Evolutionary conservation across 2,113 vertebrate species (phyloP), one percentile per base, ranked within the genome.

Genomic region (Forbesichthys agassizii): DNA sequence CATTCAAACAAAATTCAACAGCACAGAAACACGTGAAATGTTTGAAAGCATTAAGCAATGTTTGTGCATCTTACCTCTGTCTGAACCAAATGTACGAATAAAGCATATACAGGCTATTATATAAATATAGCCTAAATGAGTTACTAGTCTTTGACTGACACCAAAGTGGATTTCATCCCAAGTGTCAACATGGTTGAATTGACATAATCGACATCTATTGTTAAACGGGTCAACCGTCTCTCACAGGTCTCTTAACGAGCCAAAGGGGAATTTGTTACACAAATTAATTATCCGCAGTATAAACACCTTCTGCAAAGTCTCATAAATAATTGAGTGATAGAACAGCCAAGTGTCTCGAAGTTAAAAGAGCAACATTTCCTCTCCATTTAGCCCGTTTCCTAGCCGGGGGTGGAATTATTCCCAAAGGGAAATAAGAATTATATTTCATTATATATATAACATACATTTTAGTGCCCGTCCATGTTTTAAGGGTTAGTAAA

Each of bases 151-250:
- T 9, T 10, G 54, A 16, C 16, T 56, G 8, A 56, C 10, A 16
- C 18, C 74, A 75, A 70, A 79, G 80, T 77, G 77, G 85, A 88
- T 88, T 88, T 36, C 54, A 16, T 47, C 85, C 81, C 81, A 89
- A 81, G 88, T 84, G 86, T 81, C 81, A 85, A 88, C 82, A 42
- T 71, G 81, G 88, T 86, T 83, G 79, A 42, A 5, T 5, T 42
- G 36, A 42, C 78, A 61, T 77, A 93, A 93, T 94, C 95, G 94
- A 94, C 93, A 94, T 92, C 94, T 94, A 94, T 94, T 93, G 93
- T 81, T 88, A 90, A 90, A 92, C 92, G 94, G 90, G 93, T 95
- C 93, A 96, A 85, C 95, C 96, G 96, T 96, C 95, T 87, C 93
- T 96, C 93, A 93, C 90, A 88, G 94, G 92, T 91, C 94, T 89